Conservation (phyloP, 2,888 invertebrate genomes). For the Eulithis prunata region DNA sequence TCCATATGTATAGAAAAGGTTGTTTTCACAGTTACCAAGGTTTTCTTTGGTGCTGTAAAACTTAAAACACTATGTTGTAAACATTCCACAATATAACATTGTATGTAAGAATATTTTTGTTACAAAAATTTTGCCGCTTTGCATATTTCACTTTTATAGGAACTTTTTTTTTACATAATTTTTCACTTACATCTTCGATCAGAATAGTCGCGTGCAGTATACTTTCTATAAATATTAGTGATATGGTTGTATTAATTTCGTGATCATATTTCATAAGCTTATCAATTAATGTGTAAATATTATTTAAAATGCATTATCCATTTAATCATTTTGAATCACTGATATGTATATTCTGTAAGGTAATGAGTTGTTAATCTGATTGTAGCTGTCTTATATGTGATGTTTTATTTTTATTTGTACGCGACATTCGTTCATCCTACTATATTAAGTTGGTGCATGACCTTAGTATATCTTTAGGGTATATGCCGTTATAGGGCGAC, state of each 20-base stretch:
- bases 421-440: slow-evolving; percentile 16
- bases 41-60: background rate
- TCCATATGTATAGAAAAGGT: too few relatives aligned
- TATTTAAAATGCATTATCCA: slow-evolving; percentile 52
- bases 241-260: slow-evolving; percentile 49
- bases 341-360: slow-evolving; percentile 36
- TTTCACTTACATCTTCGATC: slow-evolving; percentile 25
- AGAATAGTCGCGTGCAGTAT: slow-evolving; percentile 27
- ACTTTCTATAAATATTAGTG: slow-evolving; percentile 22
- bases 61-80: slow-evolving; percentile 12
- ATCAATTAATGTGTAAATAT: slow-evolving; percentile 46
- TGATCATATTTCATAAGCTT: slow-evolving; percentile 33
- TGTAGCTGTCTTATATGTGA: slow-evolving; percentile 21
- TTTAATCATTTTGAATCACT: slow-evolving; percentile 56
- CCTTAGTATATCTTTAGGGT: slow-evolving; percentile 5
- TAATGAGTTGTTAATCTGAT: slow-evolving; percentile 44
- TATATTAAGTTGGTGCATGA: slow-evolving; percentile 8
- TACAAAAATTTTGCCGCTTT: slow-evolving; percentile 17
- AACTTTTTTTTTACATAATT: slow-evolving; percentile 12
- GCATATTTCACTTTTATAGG: slow-evolving; percentile 12
- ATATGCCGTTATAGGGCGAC: background rate
- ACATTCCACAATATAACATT: slow-evolving; percentile 39
- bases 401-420: slow-evolving; percentile 24
- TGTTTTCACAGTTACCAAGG: too few relatives aligned
- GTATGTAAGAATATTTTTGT: slow-evolving; percentile 24